phyloP scores from a whole-genome alignment of 2,888 invertebrate species.

The Leucoptera coffeella region DNA sequence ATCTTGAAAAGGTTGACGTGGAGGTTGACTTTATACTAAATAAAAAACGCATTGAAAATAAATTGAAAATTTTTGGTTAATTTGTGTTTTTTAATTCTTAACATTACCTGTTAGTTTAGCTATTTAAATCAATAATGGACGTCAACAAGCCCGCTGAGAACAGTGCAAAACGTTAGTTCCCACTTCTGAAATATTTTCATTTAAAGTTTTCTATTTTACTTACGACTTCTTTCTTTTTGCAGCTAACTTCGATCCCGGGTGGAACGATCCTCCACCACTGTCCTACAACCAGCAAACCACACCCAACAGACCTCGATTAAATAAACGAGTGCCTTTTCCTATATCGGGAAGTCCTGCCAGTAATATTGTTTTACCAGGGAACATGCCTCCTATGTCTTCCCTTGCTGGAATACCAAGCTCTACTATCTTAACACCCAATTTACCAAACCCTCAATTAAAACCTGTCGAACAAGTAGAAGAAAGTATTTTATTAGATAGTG shows the following conservation, averaged over 20 bases:
- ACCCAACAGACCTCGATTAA: conserved; percentile 36
- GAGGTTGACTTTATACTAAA: too few relatives aligned
- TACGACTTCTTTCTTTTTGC: conserved; percentile 7
- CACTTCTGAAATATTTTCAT: too few relatives aligned
- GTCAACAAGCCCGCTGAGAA: too few relatives aligned
- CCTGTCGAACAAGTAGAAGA: conserved; percentile 2
- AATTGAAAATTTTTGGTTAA: too few relatives aligned
- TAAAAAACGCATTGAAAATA: too few relatives aligned
- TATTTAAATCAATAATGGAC: too few relatives aligned
- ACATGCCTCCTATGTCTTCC: conserved; percentile 19
- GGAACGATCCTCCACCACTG: conserved; percentile 53
- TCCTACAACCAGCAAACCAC: conserved; percentile 33
- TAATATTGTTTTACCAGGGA: conserved; percentile 12
- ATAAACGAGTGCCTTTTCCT: conserved; percentile 50
- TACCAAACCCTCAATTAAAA: conserved; percentile 6
- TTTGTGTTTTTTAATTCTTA: too few relatives aligned
- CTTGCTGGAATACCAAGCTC: background rate
- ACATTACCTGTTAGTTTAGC: too few relatives aligned
- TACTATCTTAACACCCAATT: conserved; percentile 1
- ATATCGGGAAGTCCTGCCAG: conserved; percentile 16
- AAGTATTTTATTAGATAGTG: conserved; percentile 17
- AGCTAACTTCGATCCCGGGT: conserved; percentile 46
- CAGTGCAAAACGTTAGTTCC: too few relatives aligned
- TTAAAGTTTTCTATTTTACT: too few relatives aligned
- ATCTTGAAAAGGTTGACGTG: too few relatives aligned